A percentile compares a stretch with the other conserved stretches of the same genome.
Evolutionary conservation across 1,140 invertebrate species (phyloP).

Genomic region (Scaptomyza pallida): DNA sequence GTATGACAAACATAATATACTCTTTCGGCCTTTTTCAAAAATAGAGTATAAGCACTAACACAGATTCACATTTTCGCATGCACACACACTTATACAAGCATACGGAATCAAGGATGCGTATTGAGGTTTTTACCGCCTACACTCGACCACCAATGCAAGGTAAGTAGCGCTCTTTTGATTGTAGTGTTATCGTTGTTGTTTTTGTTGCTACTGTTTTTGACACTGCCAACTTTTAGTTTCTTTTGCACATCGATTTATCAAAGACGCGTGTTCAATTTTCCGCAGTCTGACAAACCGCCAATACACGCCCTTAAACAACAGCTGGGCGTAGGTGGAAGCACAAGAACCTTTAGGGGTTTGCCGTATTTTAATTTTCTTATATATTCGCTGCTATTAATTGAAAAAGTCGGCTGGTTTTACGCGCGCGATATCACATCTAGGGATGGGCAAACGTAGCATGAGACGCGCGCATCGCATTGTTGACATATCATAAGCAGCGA

Average conservation of each 20-base stretch:
- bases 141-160: constrained; percentile 32
- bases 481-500: neutral
- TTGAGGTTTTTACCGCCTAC: constrained; percentile 40
- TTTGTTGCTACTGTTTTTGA: constrained; percentile 19
- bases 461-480: neutral
- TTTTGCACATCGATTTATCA: constrained; percentile 78
- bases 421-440: constrained; percentile 8
- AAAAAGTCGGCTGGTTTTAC: constrained; percentile 6
- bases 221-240: constrained; percentile 29
- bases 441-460: constrained; percentile 12
- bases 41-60: neutral
- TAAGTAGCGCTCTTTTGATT: constrained; percentile 32
- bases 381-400: neutral
- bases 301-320: constrained; percentile 17
- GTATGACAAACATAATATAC: neutral
- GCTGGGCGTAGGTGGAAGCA: constrained; percentile 15
- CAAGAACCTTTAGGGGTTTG: neutral
- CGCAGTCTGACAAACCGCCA: constrained; percentile 32
- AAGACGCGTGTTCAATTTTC: constrained; percentile 59
- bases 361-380: neutral
- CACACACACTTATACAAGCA: constrained; percentile 1
- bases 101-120: constrained; percentile 40
- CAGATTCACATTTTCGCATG: constrained; percentile 4
- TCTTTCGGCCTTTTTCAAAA: neutral
- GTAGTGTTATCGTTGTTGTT: constrained; percentile 29